phyloP scores from a whole-genome alignment of 2,888 invertebrate genomes.

The Gymnoscelis rufifasciata region DNA sequence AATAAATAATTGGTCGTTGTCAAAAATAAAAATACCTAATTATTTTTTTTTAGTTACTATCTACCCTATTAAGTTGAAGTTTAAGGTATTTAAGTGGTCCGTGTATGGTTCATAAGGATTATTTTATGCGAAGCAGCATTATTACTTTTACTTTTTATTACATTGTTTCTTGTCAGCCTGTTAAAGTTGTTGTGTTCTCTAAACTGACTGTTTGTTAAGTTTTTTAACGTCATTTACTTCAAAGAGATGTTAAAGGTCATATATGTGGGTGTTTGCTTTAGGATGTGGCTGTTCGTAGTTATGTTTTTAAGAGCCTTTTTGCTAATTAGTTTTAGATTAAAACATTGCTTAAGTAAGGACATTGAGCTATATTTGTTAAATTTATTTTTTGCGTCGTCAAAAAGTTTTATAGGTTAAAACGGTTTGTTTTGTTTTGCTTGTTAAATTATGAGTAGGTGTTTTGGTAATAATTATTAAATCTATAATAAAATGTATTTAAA shows the following conservation, averaged over 20 bases:
- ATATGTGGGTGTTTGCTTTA: not conserved
- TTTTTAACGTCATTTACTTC: not conserved
- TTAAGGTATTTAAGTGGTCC: not conserved
- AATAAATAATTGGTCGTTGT: too few relatives aligned
- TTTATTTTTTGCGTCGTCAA: not conserved
- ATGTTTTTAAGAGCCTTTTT: too few relatives aligned
- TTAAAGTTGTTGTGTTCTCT: slow-evolving; percentile 1
- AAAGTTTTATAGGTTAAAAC: not conserved
- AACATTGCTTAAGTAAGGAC: too few relatives aligned
- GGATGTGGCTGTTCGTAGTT: too few relatives aligned
- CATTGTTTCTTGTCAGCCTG: slow-evolving; percentile 5
- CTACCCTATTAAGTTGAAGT: too few relatives aligned
- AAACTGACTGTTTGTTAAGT: not conserved
- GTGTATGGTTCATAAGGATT: slow-evolving; percentile 1
- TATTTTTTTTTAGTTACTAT: too few relatives aligned
- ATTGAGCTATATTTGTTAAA: too few relatives aligned
- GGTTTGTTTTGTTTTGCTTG: not conserved
- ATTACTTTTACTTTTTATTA: slow-evolving; percentile 23
- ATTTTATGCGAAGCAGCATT: slow-evolving; percentile 7
- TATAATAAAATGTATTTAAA: too few relatives aligned
- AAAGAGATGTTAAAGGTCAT: not conserved
- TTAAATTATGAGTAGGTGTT: not conserved
- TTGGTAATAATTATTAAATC: too few relatives aligned
- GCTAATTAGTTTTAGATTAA: too few relatives aligned
- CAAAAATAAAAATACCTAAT: too few relatives aligned